Evolutionary conservation across 1,140 invertebrate genomes (phyloP).

Genomic region (Cardiocondyla obscurior): DNA sequence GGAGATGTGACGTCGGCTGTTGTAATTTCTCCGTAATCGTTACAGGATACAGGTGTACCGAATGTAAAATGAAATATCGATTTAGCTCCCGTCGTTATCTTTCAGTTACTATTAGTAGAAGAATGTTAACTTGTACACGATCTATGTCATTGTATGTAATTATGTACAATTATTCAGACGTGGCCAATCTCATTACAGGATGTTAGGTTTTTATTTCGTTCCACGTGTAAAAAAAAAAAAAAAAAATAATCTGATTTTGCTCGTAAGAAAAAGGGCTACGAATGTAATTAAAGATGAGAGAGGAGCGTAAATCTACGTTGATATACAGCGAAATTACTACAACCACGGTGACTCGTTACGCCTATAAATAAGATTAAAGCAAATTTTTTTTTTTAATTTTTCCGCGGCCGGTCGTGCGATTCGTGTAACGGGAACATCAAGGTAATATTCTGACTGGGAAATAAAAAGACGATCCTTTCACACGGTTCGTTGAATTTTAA

Average conservation of each 20-base stretch:
- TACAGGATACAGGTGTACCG: background rate
- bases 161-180: background rate
- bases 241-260: background rate
- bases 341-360: background rate
- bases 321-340: background rate
- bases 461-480: slow-evolving; percentile 42
- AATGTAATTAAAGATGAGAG: background rate
- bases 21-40: background rate
- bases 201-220: slow-evolving; percentile 9
- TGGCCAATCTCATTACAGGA: background rate
- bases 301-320: background rate
- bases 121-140: background rate
- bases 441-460: slow-evolving; percentile 29
- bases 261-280: background rate
- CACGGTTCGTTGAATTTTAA: slow-evolving; percentile 67
- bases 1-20: background rate
- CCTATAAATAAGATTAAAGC: background rate
- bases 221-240: background rate
- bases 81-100: background rate
- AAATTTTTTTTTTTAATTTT: slow-evolving; percentile 51
- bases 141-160: background rate
- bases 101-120: too few relatives aligned
- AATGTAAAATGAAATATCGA: background rate
- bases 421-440: background rate
- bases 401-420: slow-evolving; percentile 8